Percentiles rank a stretch among this genome's conserved stretches.
Conservation (phyloP, 2,888 invertebrate species). For the Cheilosia vernalis region DNA sequence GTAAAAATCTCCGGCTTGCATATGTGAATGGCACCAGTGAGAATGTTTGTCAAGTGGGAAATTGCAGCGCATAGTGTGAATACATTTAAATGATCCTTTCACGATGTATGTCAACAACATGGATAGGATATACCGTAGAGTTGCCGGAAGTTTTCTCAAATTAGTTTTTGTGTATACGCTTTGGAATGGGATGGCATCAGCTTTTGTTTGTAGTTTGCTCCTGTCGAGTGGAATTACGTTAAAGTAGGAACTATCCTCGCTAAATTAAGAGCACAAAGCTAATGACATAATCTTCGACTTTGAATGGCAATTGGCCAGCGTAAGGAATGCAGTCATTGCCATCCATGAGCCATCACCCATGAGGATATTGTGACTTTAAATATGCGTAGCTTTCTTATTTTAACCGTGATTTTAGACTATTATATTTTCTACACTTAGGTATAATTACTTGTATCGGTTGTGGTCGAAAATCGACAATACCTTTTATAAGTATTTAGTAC, state of each 20-base stretch:
- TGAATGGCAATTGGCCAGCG: neutral
- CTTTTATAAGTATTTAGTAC: too few relatives aligned
- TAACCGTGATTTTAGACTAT: too few relatives aligned
- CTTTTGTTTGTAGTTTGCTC: neutral
- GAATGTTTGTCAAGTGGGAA: conserved; percentile 40
- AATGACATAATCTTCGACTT: neutral
- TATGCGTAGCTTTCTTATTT: too few relatives aligned
- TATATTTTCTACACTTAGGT: too few relatives aligned
- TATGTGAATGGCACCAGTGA: conserved; percentile 19
- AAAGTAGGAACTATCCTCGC: neutral
- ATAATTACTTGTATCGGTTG: too few relatives aligned
- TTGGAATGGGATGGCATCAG: neutral
- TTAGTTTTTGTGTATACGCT: neutral
- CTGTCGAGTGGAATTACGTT: neutral
- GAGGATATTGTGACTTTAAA: too few relatives aligned
- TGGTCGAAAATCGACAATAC: too few relatives aligned
- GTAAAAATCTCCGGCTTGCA: conserved; percentile 25
- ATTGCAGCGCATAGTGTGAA: conserved; percentile 29
- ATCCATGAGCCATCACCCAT: too few relatives aligned
- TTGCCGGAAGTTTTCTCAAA: conserved; percentile 1
- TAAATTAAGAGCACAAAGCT: neutral
- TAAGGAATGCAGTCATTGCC: too few relatives aligned
- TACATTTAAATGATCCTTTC: conserved; percentile 30
- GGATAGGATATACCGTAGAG: neutral
- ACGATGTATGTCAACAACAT: neutral